Conservation (phyloP, 2,797 vertebrate species). For the Sphenodon punctatus region DNA sequence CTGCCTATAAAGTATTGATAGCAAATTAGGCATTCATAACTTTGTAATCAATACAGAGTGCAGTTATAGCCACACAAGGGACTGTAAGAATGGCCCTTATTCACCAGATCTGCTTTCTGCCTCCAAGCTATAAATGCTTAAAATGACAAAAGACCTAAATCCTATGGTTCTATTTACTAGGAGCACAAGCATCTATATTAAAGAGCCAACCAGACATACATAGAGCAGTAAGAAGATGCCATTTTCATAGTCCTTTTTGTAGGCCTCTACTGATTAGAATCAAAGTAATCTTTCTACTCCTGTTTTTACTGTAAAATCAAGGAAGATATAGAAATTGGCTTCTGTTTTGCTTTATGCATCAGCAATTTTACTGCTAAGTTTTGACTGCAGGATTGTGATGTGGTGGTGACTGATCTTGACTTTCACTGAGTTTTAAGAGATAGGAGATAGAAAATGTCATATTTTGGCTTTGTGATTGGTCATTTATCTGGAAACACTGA, state of each 20-base stretch:
- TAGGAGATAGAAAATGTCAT: neutral
- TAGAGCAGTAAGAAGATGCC: neutral
- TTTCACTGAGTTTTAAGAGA: neutral
- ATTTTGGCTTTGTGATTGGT: no score
- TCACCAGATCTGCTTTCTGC: neutral
- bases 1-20: neutral
- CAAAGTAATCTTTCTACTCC: neutral
- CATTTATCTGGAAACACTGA: neutral
- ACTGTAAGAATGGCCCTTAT: neutral
- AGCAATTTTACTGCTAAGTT: neutral
- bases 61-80: neutral
- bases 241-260: neutral
- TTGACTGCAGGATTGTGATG: neutral
- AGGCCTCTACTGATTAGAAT: neutral
- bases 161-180: accelerated
- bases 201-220: neutral
- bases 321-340: neutral
- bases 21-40: neutral
- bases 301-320: neutral
- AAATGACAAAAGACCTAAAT: neutral
- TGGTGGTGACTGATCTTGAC: neutral
- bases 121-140: neutral
- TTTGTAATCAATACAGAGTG: neutral
- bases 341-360: neutral
- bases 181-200: neutral